These are phyloP conservation scores for Sebastes elongatus DNA, from an alignment of 2,797 vertebrate genomes.

Conservation along the genomic window DNA sequence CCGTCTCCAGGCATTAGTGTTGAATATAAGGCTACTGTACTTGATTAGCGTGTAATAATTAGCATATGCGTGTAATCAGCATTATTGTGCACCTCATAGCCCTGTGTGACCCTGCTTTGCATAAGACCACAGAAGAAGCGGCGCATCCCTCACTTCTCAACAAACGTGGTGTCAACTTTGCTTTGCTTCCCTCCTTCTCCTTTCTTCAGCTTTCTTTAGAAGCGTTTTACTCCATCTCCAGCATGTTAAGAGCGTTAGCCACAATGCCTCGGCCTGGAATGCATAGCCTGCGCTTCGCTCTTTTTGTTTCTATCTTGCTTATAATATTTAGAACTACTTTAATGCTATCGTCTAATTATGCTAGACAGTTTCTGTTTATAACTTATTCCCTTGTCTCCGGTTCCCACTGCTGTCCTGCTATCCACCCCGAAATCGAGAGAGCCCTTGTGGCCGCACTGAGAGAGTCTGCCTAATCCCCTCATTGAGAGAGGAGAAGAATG, in stretches of 20 bases:
- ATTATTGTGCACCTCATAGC: conserved; percentile 87
- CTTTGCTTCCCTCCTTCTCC: conserved; percentile 76
- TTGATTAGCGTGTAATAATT: conserved; percentile 89
- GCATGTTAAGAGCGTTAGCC: conserved; percentile 55
- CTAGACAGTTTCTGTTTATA: conserved; percentile 50
- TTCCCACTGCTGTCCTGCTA: conserved; percentile 64
- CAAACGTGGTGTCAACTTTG: conserved; percentile 80
- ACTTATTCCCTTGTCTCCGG: conserved; percentile 42
- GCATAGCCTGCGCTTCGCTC: conserved; percentile 11
- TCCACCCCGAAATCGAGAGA: conserved; percentile 69
- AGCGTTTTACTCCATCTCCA: conserved; percentile 61
- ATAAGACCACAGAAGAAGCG: conserved; percentile 83
- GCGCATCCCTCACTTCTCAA: conserved; percentile 82
- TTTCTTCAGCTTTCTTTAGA: conserved; percentile 74
- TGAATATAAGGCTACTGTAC: conserved; percentile 86
- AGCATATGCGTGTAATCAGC: conserved; percentile 90
- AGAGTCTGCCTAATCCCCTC: conserved; percentile 85
- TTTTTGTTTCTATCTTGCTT: conserved; percentile 14
- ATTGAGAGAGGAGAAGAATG: conserved; percentile 85
- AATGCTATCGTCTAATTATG: conserved; percentile 45
- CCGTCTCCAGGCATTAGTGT: conserved; percentile 77
- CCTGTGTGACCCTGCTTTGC: conserved; percentile 86
- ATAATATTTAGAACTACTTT: conserved; percentile 45
- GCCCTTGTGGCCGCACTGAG: conserved; percentile 72
- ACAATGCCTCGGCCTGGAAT: conserved; percentile 48